Evolutionary conservation across 2,113 vertebrate genomes (phyloP).

Genomic region (Scopus umbretta): DNA sequence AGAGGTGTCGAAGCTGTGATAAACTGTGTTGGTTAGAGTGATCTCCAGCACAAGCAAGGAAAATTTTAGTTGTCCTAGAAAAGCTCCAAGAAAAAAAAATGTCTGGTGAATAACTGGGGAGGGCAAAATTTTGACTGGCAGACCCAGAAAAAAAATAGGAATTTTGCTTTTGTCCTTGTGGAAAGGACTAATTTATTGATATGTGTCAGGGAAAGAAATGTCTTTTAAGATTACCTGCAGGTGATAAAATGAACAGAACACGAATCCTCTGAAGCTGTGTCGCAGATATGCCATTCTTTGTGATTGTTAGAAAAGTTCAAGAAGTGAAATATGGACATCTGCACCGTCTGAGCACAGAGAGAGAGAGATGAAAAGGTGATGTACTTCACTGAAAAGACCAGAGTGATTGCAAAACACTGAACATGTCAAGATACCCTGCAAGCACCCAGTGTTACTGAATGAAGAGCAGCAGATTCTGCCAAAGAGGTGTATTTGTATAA

Average conservation of each 20-base stretch:
- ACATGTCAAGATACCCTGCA: neutral
- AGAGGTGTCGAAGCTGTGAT: neutral
- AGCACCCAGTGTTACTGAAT: fast-evolving
- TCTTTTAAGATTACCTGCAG: neutral
- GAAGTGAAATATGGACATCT: neutral
- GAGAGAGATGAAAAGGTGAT: neutral
- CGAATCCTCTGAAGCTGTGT: neutral
- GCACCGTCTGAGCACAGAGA: neutral
- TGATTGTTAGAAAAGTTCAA: neutral
- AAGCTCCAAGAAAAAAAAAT: neutral
- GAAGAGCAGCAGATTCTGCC: neutral
- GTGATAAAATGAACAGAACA: neutral
- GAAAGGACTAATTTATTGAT: neutral
- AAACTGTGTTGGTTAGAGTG: neutral
- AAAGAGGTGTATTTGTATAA: neutral
- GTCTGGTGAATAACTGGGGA: neutral
- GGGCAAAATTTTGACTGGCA: neutral
- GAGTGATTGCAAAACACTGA: neutral
- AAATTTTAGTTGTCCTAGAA: neutral
- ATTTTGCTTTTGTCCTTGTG: neutral
- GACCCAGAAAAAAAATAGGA: neutral
- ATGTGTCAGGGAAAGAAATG: neutral
- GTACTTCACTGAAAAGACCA: neutral
- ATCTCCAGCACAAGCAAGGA: neutral
- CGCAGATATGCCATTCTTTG: neutral